Conservation (phyloP, 2,888 invertebrate genomes). For the Pammene aurita region DNA sequence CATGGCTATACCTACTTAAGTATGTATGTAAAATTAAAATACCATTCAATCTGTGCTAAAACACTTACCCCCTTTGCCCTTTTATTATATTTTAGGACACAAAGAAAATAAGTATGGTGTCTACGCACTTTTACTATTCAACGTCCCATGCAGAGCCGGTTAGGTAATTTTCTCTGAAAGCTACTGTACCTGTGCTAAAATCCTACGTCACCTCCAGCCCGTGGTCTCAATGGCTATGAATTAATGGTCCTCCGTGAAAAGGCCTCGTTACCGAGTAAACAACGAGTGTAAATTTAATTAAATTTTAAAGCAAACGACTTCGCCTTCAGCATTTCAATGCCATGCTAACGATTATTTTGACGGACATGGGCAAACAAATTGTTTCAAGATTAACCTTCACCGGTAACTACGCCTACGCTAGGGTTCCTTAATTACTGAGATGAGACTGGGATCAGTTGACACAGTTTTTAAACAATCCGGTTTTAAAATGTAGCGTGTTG, state of each 20-base stretch:
- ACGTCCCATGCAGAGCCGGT: too few species aligned
- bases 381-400: constrained; percentile 16
- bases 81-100: too few species aligned
- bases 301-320: constrained; percentile 71
- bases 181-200: constrained; percentile 3
- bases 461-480: too few species aligned
- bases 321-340: constrained; percentile 69
- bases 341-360: constrained; percentile 45
- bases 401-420: constrained; percentile 13
- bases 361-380: constrained; percentile 34
- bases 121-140: too few species aligned
- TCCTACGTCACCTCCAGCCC: constrained; percentile 7
- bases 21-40: too few species aligned
- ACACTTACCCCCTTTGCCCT: too few species aligned
- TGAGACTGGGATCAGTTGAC: too few species aligned
- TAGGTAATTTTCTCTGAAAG: neutral
- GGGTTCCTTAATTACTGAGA: neutral
- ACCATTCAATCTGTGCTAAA: too few species aligned
- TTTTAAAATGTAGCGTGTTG: too few species aligned
- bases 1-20: too few species aligned
- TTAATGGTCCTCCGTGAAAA: constrained; percentile 46
- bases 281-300: constrained; percentile 69
- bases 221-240: constrained; percentile 42
- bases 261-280: constrained; percentile 64
- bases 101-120: too few species aligned